Percentiles rank a stretch among this genome's conserved stretches.
phyloP scores from a whole-genome alignment of 2,797 vertebrate species.

The Poeciliopsis infans region DNA sequence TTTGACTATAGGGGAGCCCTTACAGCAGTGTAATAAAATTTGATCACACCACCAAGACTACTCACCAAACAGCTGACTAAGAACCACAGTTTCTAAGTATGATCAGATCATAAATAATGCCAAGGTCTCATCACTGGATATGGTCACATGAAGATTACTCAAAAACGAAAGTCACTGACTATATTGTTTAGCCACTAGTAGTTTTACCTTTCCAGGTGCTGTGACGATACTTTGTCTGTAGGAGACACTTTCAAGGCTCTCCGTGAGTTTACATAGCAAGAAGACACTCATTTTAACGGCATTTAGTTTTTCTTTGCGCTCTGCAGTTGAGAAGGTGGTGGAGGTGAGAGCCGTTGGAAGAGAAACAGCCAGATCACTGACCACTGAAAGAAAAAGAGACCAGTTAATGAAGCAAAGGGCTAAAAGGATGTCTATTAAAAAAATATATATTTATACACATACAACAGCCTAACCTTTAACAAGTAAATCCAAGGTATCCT shows the following conservation, averaged over 20 bases:
- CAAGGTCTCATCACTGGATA: conserved; percentile 87
- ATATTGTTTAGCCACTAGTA: neutral
- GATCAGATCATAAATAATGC: conserved; percentile 83
- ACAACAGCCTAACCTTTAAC: conserved; percentile 80
- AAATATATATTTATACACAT: too few relatives aligned
- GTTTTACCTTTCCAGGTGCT: conserved; percentile 79
- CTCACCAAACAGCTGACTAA: conserved; percentile 81
- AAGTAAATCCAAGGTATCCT: conserved; percentile 89
- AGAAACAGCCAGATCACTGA: conserved; percentile 83
- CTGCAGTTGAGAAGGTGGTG: conserved; percentile 69
- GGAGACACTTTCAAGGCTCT: conserved; percentile 86
- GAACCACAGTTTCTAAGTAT: conserved; percentile 64
- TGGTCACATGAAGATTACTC: conserved; percentile 8
- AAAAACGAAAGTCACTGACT: neutral
- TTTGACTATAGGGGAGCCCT: conserved; percentile 88
- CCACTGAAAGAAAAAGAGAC: conserved; percentile 77
- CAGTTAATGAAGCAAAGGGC: neutral
- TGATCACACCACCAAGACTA: conserved; percentile 88
- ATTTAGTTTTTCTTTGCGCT: conserved; percentile 86
- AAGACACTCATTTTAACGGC: conserved; percentile 96
- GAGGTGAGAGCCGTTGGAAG: conserved; percentile 82
- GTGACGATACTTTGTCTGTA: conserved; percentile 78
- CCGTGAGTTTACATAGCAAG: conserved; percentile 87
- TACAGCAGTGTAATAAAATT: conserved; percentile 86
- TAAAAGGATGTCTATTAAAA: neutral